Conservation (phyloP, 2,888 invertebrate genomes). For the Coenonympha glycerion region DNA sequence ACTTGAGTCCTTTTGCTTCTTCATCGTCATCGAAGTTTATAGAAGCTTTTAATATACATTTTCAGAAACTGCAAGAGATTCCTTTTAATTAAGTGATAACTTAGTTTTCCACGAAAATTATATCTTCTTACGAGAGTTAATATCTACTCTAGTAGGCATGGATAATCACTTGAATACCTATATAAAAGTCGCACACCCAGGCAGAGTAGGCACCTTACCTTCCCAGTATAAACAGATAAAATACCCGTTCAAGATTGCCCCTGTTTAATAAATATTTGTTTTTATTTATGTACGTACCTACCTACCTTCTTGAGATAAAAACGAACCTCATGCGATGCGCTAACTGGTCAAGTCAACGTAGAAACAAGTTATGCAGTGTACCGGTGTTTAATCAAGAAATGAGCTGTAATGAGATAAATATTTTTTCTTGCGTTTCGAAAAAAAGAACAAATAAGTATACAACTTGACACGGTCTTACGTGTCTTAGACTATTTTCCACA, state of each 20-base stretch:
- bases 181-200: neutral
- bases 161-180: neutral
- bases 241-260: constrained; percentile 5
- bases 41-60: no score
- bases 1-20: no score
- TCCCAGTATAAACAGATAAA: neutral
- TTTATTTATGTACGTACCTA: constrained; percentile 5
- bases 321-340: constrained; percentile 8
- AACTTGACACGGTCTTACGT: neutral
- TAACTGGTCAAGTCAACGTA: constrained; percentile 23
- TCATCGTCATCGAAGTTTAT: no score
- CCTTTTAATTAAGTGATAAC: no score
- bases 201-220: neutral
- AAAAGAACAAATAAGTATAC: constrained; percentile 17
- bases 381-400: constrained; percentile 22
- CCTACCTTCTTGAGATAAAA: constrained; percentile 13
- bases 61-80: no score
- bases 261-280: constrained; percentile 4
- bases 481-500: constrained; percentile 2
- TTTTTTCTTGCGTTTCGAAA: constrained; percentile 15
- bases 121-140: no score
- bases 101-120: no score
- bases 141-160: no score
- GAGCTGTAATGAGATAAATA: constrained; percentile 18
- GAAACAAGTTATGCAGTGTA: constrained; percentile 21